These are phyloP conservation scores for Saccostrea echinata DNA, from an alignment of 1,140 invertebrate species.

Conservation along the genomic window DNA sequence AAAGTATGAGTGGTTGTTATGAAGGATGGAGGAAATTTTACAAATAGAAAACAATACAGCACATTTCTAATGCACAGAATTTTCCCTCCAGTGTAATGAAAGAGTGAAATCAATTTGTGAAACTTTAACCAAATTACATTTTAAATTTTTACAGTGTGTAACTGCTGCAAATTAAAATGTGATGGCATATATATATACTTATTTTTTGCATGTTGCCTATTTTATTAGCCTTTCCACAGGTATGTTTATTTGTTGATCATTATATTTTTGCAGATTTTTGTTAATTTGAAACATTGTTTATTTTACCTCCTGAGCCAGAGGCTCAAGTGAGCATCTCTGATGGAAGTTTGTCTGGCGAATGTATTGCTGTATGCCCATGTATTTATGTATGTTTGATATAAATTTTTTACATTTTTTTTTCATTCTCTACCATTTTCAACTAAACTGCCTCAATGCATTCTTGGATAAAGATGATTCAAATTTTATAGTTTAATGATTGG, in stretches of 20 bases:
- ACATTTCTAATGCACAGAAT: too few relatives aligned
- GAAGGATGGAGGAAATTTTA: too few relatives aligned
- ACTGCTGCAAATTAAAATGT: too few relatives aligned
- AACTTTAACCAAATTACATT: too few relatives aligned
- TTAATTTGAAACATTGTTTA: background rate
- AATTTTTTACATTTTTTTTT: background rate
- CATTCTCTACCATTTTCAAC: background rate
- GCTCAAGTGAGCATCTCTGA: background rate
- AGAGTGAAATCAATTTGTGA: too few relatives aligned
- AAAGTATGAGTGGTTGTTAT: background rate
- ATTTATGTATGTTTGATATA: too few relatives aligned
- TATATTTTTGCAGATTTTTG: background rate
- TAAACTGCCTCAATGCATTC: too few relatives aligned
- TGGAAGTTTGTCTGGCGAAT: background rate
- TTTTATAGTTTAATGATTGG: too few relatives aligned
- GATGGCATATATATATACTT: background rate
- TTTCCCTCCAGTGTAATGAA: too few relatives aligned
- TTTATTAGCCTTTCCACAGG: conserved; percentile 65
- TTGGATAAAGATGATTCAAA: background rate
- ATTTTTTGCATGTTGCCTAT: conserved; percentile 30
- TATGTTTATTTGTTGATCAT: conserved; percentile 51
- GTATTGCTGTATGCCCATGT: too few relatives aligned
- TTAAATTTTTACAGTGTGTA: too few relatives aligned
- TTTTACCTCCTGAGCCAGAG: background rate
- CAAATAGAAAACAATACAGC: too few relatives aligned